phyloP scores from a whole-genome alignment of 1,140 invertebrate species.

The Pinna nobilis region DNA sequence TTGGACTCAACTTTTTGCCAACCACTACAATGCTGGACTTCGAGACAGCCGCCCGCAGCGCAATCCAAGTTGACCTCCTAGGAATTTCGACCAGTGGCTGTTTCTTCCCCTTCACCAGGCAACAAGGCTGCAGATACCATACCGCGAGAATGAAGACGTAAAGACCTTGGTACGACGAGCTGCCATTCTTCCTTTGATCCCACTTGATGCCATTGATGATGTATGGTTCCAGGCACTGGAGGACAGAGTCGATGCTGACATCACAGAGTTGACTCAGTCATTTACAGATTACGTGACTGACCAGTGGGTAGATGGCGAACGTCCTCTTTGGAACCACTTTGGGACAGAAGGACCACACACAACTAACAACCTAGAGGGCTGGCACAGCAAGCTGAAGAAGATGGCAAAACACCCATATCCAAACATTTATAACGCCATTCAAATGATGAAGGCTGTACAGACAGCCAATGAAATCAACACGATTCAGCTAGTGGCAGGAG shows the following conservation, averaged over 20 bases:
- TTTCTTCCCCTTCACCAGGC: no score
- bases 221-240: constrained; percentile 27
- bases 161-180: background rate
- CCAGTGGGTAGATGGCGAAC: constrained; percentile 32
- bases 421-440: constrained; percentile 5
- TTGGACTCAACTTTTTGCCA: background rate
- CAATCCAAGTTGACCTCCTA: background rate
- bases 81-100: no score
- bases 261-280: background rate
- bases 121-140: background rate
- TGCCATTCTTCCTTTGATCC: background rate
- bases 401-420: constrained; percentile 6
- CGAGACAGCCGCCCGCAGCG: background rate
- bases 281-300: constrained; percentile 22
- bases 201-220: constrained; percentile 12
- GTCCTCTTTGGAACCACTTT: constrained; percentile 21
- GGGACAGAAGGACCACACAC: constrained; percentile 18
- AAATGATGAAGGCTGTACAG: constrained; percentile 12
- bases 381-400: constrained; percentile 25
- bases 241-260: constrained; percentile 26
- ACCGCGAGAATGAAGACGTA: background rate
- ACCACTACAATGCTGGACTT: background rate
- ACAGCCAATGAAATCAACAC: background rate
- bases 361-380: constrained; percentile 22
- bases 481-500: no score